Evolutionary conservation across 2,113 vertebrate genomes (phyloP), one percentile per base, ranked within the genome.

Genomic region (Ciconia stormi): DNA sequence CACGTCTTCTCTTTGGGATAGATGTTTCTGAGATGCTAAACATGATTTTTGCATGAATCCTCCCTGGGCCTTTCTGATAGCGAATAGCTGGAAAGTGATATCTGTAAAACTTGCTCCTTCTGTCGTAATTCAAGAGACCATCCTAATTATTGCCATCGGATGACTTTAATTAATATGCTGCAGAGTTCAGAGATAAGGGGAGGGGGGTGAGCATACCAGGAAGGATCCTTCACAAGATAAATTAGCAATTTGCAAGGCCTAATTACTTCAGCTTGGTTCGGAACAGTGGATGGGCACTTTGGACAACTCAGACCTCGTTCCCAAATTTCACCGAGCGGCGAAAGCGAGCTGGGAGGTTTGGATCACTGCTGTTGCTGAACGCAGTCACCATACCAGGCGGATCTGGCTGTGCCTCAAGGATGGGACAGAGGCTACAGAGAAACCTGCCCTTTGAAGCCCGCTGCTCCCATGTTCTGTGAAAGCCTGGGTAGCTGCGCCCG

Each of bases 111-210:
- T 78, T 46, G 32, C n/a, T 87, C 58, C 87, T 87, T 50, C 13
- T 7, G 32, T 11, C 1, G 0, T 52, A n/a, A 92, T 89, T 52
- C 63, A 47, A 38, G 62, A 67, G 38, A 90, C 27, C 0, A 1
- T 58, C 76, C 82, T 95, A 81, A 94, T 95, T 95, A 95, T 58
- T 91, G 93, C 80, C 71, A 49, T 87, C 0, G 4, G 85, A 86
- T 4, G 6, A 46, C 90, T 89, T 62, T 94, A 97, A 97, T 96
- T 93, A 94, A 94, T 69, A 19, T 7, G 23, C 90, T 76, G 79
- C 87, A 67, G 91, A 89, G 72, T 70, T 61, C 56, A 32, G 63
- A 79, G 82, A 72, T 83, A 72, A 82, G 81, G 42, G 27, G 7
- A 38, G 38, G 66, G 69, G 29, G 78, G 12, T 63, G 76, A 87